A percentile compares a stretch with the other conserved stretches of the same genome.
Conservation (phyloP, 1,140 invertebrate genomes). For the Dendroctonus valens region DNA sequence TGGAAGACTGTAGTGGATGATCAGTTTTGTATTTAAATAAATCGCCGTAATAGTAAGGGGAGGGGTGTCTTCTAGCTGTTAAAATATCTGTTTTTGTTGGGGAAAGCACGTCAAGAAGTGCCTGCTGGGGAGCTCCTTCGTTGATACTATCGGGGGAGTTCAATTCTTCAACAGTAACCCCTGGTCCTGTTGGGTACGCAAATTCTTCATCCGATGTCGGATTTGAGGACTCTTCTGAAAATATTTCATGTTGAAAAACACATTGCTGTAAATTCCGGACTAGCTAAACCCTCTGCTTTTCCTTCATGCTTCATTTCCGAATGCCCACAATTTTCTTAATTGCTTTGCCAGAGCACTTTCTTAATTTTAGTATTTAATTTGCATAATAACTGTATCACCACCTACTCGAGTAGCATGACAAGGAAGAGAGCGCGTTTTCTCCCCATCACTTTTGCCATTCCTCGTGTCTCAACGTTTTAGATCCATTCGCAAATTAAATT, state of each 20-base stretch:
- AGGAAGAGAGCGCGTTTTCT: slow-evolving; percentile 2
- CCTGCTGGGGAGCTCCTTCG: slow-evolving; percentile 49
- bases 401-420: slow-evolving; percentile 1
- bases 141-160: slow-evolving; percentile 56
- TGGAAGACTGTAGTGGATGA: slow-evolving; percentile 34
- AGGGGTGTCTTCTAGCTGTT: slow-evolving; percentile 63
- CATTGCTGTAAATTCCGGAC: no score
- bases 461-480: not conserved
- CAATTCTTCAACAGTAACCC: slow-evolving; percentile 45
- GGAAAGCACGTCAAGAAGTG: slow-evolving; percentile 46
- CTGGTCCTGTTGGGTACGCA: slow-evolving; percentile 41
- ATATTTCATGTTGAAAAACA: not conserved
- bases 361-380: slow-evolving; percentile 7
- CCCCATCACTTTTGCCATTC: slow-evolving; percentile 2
- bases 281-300: no score
- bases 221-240: slow-evolving; percentile 51
- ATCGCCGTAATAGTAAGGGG: slow-evolving; percentile 77
- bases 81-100: slow-evolving; percentile 33
- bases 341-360: not conserved
- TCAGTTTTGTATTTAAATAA: slow-evolving; percentile 59
- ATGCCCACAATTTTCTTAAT: slow-evolving; percentile 1
- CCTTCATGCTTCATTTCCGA: not conserved
- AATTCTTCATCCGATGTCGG: slow-evolving; percentile 50
- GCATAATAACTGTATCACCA: slow-evolving; percentile 10
- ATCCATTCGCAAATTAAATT: slow-evolving; percentile 8